phyloP scores from a whole-genome alignment of 2,113 vertebrate genomes.

The Heloderma charlesbogerti region DNA sequence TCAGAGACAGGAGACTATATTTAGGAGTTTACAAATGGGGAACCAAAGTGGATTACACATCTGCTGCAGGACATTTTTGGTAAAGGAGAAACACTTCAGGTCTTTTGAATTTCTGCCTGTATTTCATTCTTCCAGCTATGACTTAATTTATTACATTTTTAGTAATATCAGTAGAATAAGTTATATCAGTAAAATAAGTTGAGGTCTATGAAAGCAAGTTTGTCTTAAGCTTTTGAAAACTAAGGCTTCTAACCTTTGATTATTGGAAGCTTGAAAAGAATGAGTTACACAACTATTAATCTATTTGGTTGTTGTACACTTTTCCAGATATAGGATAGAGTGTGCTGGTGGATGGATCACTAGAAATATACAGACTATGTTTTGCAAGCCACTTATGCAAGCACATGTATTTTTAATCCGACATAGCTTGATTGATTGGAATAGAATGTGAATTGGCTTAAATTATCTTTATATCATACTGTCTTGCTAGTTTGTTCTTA shows the following conservation, averaged over 20 bases:
- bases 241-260: neutral
- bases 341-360: neutral
- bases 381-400: neutral
- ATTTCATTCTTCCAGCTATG: neutral
- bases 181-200: too few relatives aligned
- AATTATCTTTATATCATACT: neutral
- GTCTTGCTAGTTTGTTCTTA: neutral
- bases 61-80: neutral
- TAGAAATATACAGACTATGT: neutral
- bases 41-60: neutral
- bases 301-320: neutral
- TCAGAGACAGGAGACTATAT: neutral
- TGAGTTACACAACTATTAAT: neutral
- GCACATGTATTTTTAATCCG: neutral
- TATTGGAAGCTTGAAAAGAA: neutral
- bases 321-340: neutral
- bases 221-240: neutral
- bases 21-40: neutral
- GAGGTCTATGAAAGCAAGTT: neutral
- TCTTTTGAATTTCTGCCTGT: neutral
- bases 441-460: neutral
- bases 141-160: neutral
- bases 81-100: neutral
- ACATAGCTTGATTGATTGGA: neutral
- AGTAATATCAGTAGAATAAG: neutral